phyloP scores from a whole-genome alignment of 2,888 invertebrate species.

The Didymodactylos carnosus region DNA sequence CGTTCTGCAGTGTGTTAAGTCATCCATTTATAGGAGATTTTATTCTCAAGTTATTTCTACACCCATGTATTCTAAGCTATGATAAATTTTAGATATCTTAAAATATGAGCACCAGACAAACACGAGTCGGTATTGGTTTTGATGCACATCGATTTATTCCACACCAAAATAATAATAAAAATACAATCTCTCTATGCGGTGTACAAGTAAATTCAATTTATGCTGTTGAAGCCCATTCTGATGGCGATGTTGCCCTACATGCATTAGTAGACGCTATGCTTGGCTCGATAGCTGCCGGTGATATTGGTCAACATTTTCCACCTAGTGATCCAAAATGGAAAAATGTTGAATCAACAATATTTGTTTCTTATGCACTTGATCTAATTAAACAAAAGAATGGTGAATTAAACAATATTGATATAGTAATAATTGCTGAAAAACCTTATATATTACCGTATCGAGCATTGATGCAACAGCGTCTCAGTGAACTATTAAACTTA shows the following conservation, averaged over 20 bases:
- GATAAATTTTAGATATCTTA: no score
- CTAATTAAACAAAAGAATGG: neutral
- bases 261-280: neutral
- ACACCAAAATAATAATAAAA: neutral
- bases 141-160: neutral
- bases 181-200: neutral
- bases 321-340: neutral
- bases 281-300: neutral
- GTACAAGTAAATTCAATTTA: neutral
- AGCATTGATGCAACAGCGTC: neutral
- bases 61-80: no score
- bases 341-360: neutral
- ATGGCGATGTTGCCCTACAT: conserved; percentile 1
- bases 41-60: no score
- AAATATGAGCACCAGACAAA: neutral
- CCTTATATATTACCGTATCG: neutral
- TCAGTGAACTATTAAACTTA: neutral
- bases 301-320: neutral
- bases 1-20: no score
- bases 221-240: neutral
- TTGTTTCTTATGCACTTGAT: neutral
- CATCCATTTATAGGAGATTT: no score
- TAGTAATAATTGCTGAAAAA: neutral
- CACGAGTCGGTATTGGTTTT: neutral
- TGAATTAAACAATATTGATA: neutral